A percentile compares a stretch with the other conserved stretches of the same genome.
Evolutionary conservation across 2,113 vertebrate species (phyloP).

Genomic region (Chaetura pelagica): DNA sequence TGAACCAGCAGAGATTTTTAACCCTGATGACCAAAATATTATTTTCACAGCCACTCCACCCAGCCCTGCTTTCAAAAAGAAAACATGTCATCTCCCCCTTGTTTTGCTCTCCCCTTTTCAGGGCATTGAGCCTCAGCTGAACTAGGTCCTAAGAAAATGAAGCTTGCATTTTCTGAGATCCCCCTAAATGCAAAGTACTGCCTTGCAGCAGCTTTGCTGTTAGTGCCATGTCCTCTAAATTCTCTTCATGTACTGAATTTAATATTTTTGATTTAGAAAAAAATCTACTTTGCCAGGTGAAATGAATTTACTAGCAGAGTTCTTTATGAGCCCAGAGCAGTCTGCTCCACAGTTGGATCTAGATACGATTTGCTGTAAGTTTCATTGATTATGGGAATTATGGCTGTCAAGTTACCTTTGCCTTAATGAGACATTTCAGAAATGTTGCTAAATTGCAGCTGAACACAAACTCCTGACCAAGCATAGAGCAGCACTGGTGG

Average conservation of each 20-base stretch:
- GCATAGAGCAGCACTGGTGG: background rate
- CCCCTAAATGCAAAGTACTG: background rate
- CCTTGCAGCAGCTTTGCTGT: conserved; percentile 5
- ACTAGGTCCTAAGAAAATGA: background rate
- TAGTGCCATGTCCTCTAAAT: background rate
- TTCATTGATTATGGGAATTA: conserved; percentile 38
- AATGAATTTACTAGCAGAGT: conserved; percentile 26
- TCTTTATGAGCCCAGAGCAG: background rate
- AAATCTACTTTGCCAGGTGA: conserved; percentile 4
- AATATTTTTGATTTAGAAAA: conserved; percentile 5
- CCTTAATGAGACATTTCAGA: background rate
- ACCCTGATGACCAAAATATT: background rate
- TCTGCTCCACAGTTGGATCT: background rate
- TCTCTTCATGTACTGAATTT: background rate
- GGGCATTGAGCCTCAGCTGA: background rate
- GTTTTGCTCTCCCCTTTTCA: background rate
- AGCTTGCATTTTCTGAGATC: background rate
- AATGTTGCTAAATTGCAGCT: background rate
- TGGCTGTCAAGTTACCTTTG: background rate
- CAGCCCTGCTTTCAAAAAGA: background rate
- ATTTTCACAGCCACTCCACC: background rate
- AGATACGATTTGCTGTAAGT: background rate
- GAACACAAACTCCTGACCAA: conserved; percentile 29
- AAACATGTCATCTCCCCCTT: background rate
- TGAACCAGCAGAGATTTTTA: background rate